Percentiles rank a stretch among this genome's conserved stretches.
Evolutionary conservation across 2,113 vertebrate species (phyloP).

Genomic region (Rhea americana): DNA sequence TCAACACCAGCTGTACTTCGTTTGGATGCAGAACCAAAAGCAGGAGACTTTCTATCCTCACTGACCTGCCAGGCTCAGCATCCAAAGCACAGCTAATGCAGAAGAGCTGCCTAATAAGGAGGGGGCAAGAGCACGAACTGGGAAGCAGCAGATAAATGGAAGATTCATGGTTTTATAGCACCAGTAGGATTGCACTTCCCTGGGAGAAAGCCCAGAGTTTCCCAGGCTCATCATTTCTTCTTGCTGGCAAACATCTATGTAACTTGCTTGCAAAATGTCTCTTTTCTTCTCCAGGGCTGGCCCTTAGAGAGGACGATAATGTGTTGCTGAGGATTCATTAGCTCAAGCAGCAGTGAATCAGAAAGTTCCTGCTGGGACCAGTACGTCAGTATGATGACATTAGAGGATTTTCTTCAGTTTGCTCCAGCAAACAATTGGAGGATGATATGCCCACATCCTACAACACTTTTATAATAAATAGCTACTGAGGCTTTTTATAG

Average conservation of each 20-base stretch:
- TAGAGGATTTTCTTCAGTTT: not conserved
- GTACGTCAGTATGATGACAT: not conserved
- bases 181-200: not conserved
- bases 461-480: not conserved
- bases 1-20: fast-evolving
- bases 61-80: not conserved
- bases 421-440: not conserved
- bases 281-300: not conserved
- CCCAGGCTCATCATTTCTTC: not conserved
- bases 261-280: not conserved
- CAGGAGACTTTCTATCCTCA: not conserved
- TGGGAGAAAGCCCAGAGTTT: not conserved
- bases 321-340: not conserved
- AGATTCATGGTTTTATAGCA: not conserved
- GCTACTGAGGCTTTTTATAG: not conserved
- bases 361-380: not conserved
- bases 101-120: not conserved
- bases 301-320: not conserved
- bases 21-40: not conserved
- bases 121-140: not conserved
- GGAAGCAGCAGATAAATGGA: not conserved
- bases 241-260: not conserved
- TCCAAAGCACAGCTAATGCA: not conserved
- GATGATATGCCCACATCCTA: not conserved
- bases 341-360: not conserved